Evolutionary conservation across 2,797 vertebrate genomes (phyloP).

Genomic region (Dendrocincla fuliginosa): DNA sequence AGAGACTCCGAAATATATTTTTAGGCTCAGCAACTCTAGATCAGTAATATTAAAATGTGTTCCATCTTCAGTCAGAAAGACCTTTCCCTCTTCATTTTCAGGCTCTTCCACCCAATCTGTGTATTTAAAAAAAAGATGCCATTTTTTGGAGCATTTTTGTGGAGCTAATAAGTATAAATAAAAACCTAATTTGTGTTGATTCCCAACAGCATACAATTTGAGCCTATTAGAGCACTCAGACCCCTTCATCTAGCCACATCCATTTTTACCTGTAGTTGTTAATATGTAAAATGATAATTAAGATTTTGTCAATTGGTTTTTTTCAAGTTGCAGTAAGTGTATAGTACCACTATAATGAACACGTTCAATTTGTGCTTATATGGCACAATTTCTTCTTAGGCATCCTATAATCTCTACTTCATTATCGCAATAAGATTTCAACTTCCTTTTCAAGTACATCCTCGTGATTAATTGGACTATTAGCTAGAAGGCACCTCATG

Average conservation of each 20-base stretch:
- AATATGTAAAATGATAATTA: slow-evolving; percentile 46
- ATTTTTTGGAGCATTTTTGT: not conserved
- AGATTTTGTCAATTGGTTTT: slow-evolving; percentile 11
- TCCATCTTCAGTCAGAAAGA: not conserved
- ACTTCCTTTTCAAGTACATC: slow-evolving; percentile 76
- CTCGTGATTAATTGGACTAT: slow-evolving; percentile 77
- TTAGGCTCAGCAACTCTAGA: not conserved
- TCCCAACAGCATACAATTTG: not conserved
- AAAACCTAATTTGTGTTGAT: not conserved
- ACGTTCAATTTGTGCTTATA: slow-evolving; percentile 18
- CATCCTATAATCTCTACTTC: slow-evolving; percentile 72
- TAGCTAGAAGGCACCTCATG: slow-evolving; percentile 69
- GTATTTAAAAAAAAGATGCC: not conserved
- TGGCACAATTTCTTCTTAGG: slow-evolving; percentile 62
- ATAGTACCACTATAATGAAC: slow-evolving; percentile 19
- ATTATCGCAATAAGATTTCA: slow-evolving; percentile 78
- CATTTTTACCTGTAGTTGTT: slow-evolving; percentile 11
- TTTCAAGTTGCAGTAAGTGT: slow-evolving; percentile 21
- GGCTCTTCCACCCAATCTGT: not conserved
- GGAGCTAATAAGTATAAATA: not conserved
- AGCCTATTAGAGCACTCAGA: not conserved
- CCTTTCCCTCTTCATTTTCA: not conserved
- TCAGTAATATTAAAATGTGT: not conserved
- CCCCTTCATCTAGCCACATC: not conserved
- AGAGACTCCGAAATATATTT: not conserved